A percentile compares a stretch with the other conserved stretches of the same genome.
Evolutionary conservation across 2,797 vertebrate genomes (phyloP).

Genomic region (Enteromius mattozi): DNA sequence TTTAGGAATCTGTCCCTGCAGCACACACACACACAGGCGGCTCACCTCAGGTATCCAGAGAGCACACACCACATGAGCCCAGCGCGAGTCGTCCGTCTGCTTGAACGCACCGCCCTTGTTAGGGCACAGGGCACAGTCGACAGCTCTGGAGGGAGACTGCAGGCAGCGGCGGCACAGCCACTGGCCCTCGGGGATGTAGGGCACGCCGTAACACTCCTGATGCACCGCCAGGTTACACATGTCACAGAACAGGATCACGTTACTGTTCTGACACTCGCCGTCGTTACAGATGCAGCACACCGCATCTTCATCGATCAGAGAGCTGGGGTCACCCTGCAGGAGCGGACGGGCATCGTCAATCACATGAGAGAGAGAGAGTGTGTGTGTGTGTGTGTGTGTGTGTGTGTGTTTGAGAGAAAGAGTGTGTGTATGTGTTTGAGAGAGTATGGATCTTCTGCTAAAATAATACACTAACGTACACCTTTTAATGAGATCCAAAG

Average conservation of each 20-base stretch:
- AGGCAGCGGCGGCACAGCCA: constrained; percentile 97
- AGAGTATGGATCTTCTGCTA: too few relatives aligned
- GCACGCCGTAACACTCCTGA: constrained; percentile 98
- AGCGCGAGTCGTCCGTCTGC: constrained; percentile 97
- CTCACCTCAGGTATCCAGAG: constrained; percentile 97
- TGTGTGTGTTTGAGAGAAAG: background rate
- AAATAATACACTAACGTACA: too few relatives aligned
- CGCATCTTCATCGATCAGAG: constrained; percentile 94
- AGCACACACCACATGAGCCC: constrained; percentile 97
- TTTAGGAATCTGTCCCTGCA: background rate
- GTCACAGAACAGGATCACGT: constrained; percentile 98
- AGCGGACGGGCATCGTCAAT: background rate
- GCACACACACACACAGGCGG: background rate
- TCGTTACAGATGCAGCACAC: constrained; percentile 99
- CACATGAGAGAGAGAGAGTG: background rate
- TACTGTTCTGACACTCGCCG: constrained; percentile 98
- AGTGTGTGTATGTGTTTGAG: background rate
- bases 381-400: background rate
- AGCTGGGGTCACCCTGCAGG: constrained; percentile 88
- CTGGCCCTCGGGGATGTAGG: constrained; percentile 98
- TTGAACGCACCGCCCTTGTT: constrained; percentile 99
- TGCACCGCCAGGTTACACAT: constrained; percentile 99
- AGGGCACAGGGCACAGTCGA: constrained; percentile 97
- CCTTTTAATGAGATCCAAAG: too few relatives aligned
- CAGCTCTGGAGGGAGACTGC: constrained; percentile 95